Base-by-base conservation (phyloP, 2,113 vertebrate genomes). In the Gymnobelideus leadbeateri region DNA sequence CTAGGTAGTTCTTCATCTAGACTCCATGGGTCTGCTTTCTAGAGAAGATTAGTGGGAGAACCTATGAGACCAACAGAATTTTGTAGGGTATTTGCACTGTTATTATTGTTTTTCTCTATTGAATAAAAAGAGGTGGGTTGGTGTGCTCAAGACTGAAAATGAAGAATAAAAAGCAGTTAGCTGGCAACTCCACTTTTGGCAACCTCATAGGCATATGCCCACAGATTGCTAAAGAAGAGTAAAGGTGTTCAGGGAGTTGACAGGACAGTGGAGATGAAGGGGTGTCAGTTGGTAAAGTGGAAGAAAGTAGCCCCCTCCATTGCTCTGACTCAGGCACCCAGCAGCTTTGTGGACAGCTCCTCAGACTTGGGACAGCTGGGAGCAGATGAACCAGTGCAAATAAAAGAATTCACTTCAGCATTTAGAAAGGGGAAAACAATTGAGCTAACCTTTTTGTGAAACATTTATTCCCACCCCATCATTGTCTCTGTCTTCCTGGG, bases 401-500 rank as follows among this genome's bases (percentile, higher is more conserved):
- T 97, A 94, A 96, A 97, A 97, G 95, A 96, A 51, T 51, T 54
- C 96, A 91, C 77, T 89, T 53, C 96, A 7, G 10, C 95, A 93
- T 96, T 53, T 91, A 94, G 95, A 96, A 97, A 93, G 93, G 92
- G 6, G 91, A 89, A 97, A 94, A 95, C 92, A 77, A 93, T 97
- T 90, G 91, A 23, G 91, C 96, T 97, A 97, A 98, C 97, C 97
- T 97, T 97, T 96, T 43, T 61, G 52, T 0, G 95, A 97, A 92
- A 84, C 96, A 96, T 97, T 96, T 95, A 93, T 97, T 97, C 93
- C 95, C 50, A 95, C 89, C 68, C 91, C 90, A n/a, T 90, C 94
- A 97, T 96, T 97, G 97, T 97, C 89, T 97, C 95, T 97, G 93
- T 43, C 54, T 95, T 93, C 93, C 95, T 51, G n/a, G 96, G 96